phyloP scores from a whole-genome alignment of 2,113 vertebrate species.

The Etheostoma cragini region DNA sequence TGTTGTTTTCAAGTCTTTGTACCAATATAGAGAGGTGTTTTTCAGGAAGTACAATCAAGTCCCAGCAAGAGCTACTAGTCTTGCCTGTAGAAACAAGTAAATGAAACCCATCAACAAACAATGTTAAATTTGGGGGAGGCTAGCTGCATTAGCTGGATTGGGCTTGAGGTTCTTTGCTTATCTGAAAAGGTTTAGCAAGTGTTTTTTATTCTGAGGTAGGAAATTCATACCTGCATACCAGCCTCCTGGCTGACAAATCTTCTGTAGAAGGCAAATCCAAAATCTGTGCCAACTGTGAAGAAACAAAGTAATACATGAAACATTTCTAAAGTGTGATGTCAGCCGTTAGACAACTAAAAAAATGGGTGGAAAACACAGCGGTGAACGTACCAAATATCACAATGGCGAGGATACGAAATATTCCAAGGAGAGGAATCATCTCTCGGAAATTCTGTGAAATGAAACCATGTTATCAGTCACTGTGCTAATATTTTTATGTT shows the following conservation, averaged over 20 bases:
- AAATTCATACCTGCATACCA: constrained; percentile 72
- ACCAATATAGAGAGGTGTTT: neutral
- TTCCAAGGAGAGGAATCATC: constrained; percentile 90
- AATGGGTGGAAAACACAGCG: neutral
- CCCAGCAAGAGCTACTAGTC: constrained; percentile 31
- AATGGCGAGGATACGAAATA: constrained; percentile 86
- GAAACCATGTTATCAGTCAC: constrained; percentile 6
- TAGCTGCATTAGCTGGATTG: neutral
- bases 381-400: constrained; percentile 84
- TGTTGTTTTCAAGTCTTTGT: neutral
- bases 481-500: neutral
- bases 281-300: constrained; percentile 87
- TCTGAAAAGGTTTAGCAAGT: neutral
- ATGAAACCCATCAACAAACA: constrained; percentile 1
- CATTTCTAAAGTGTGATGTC: neutral
- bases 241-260: constrained; percentile 82
- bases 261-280: constrained; percentile 93
- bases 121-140: neutral
- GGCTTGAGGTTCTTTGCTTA: neutral
- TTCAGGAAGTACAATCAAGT: constrained; percentile 21
- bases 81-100: constrained; percentile 22
- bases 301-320: constrained; percentile 40
- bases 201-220: neutral
- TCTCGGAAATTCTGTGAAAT: constrained; percentile 89
- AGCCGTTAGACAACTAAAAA: neutral